Evolutionary conservation across 1,140 invertebrate species (phyloP), one percentile per base, ranked within the genome.

Genomic region (Drosophila nigromelanica): DNA sequence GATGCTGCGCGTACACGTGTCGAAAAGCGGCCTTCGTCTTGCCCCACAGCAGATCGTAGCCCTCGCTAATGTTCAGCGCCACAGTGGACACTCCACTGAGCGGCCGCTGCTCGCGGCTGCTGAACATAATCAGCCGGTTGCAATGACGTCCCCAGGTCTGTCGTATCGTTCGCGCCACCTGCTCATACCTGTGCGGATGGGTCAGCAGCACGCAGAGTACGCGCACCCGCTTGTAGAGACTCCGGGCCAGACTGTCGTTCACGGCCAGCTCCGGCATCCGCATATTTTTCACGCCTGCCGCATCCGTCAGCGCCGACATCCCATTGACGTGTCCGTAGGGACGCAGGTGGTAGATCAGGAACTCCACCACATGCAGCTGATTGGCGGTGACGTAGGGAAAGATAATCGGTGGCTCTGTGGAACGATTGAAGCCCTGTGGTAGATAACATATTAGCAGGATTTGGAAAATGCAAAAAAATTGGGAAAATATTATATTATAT

Each of bases 61-160:
- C 97, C 92, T 99, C 98, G 11, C 94, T 92, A 0, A 98, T 96
- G 56, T 95, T 94, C 21, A 97, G 90, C 14, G 94, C 94, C 18
- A 97, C 92, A 4, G 95, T 92, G 87, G 97, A 95, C 91, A 95
- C 93, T 50, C 92, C 92, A 97, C 68, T 2, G 50, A 94, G 95
- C 89, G 97, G 98, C 83, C 97, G 98, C 30, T 98, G 92, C 86
- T 95, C 95, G 0, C 96, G 73, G 0, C 96, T 96, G 80, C 97
- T 98, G 95, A 98, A 98, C 75, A 98, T 98, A 0, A 98, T 82
- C 1, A 98, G 86, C 60, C 95, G 95, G 90, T 99, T 98, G 90
- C 98, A 99, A 21, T 98, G 93, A 81, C 96, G 95, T 0, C 96
- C 98, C 98, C 98, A 99, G 0, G 98, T 99, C 5, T 83, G 97